Conservation (phyloP, 2,797 vertebrate species). For the Parauchenoglanis punctatus region DNA sequence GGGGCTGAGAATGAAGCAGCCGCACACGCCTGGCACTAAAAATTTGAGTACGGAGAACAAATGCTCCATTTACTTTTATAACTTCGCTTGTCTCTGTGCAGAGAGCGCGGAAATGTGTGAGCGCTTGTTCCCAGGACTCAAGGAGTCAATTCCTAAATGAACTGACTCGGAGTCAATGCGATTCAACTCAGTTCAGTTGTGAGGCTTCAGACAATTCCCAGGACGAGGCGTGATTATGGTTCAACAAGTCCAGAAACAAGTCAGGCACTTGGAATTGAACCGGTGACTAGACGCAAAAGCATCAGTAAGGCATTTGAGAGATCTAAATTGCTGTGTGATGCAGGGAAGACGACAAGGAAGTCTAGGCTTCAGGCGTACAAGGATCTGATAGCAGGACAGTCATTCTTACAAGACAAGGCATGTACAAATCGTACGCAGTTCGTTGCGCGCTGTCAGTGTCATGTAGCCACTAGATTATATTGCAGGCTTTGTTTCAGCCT, state of each 20-base stretch:
- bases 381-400: conserved; percentile 10
- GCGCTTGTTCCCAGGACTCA: background rate
- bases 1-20: conserved; percentile 11
- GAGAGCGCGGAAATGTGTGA: background rate
- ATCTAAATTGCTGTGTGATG: background rate
- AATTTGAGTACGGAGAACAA: conserved; percentile 15
- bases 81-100: background rate
- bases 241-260: background rate
- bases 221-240: background rate
- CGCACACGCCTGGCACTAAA: conserved; percentile 18
- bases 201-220: background rate
- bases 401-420: conserved; percentile 7
- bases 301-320: background rate
- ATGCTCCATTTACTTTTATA: conserved; percentile 32
- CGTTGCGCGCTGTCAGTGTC: background rate
- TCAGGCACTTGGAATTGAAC: conserved; percentile 25
- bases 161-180: background rate
- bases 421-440: background rate
- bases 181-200: background rate
- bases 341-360: background rate
- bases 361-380: no score
- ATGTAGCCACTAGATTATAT: background rate
- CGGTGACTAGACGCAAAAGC: no score
- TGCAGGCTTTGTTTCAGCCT: background rate
- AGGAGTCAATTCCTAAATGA: background rate